Base-by-base conservation (phyloP, 2,888 invertebrate species). In the Chironomus tentans region DNA sequence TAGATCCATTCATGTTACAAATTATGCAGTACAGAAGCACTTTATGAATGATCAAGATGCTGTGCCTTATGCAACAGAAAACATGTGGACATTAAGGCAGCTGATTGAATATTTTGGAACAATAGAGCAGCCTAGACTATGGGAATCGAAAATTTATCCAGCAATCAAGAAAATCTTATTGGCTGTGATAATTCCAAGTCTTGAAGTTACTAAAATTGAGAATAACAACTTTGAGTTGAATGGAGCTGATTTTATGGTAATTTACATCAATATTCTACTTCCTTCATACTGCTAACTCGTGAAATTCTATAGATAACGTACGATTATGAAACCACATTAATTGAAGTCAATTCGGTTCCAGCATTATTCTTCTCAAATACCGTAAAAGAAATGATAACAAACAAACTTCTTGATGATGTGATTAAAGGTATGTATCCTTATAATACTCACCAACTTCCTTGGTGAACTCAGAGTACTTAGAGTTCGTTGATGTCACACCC, bases 331-430 rank as follows among this genome's bases (percentile, higher is more conserved):
- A 93, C 94, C 0, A 94, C 94, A 93, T 84, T 95, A 76, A 91
- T 95, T 79, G 94, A 95, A 85, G 94, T 95, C 79, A 95, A 95
- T 84, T 91, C 92, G 13, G 89, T 90, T 82, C 94, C 94, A 0
- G 90, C 92, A 81, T 88, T 94, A 84, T 86, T 86, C 79, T 87
- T 89, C 62, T 92, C 91, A 68, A 94, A 94, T 0, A 87, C 87
- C 77, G 89, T 94, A 46, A 94, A 94, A 0, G 89, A 91, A 0
- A 87, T 88, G 79, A 87, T 95, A 82, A 94, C 93, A 82, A 87
- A 91, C 5, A 87, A 87, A 79, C 92, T 93, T 21, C 83, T 93
- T 38, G 88, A 92, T 79, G 94, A 95, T 83, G 62, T 92, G 24
- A 87, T 94, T 77, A 94, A 93, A 91, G 38, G 38, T 10, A 38